These are phyloP conservation scores for Syritta pipiens DNA, from an alignment of 2,888 invertebrate species.

Conservation along the genomic window DNA sequence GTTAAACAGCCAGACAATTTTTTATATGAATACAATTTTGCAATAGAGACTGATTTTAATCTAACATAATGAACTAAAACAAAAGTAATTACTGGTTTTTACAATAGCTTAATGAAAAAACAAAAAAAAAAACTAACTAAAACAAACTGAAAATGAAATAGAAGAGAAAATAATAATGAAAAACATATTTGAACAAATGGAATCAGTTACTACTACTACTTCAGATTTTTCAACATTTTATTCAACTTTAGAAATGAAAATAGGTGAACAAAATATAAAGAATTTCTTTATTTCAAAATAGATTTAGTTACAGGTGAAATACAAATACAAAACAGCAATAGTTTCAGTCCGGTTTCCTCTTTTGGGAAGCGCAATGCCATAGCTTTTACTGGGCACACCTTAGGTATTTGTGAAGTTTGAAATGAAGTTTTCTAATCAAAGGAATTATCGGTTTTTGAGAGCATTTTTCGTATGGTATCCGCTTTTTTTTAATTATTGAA, in stretches of 20 bases:
- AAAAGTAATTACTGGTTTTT: slow-evolving; percentile 64
- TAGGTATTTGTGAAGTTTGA: slow-evolving; percentile 38
- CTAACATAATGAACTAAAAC: slow-evolving; percentile 60
- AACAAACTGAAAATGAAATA: slow-evolving; percentile 47
- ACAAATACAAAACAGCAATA: slow-evolving; percentile 20
- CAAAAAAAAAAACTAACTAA: slow-evolving; percentile 5
- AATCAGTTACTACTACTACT: slow-evolving; percentile 36
- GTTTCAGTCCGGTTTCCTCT: slow-evolving; percentile 61
- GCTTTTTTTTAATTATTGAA: too few species aligned
- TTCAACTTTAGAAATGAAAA: background rate
- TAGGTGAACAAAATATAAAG: background rate
- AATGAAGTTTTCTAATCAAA: slow-evolving; percentile 38
- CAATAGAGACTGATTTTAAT: slow-evolving; percentile 79
- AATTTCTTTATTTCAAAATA: slow-evolving; percentile 24
- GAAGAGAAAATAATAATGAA: slow-evolving; percentile 55
- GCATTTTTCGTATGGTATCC: background rate
- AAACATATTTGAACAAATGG: slow-evolving; percentile 25
- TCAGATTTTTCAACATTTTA: slow-evolving; percentile 1
- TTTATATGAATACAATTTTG: slow-evolving; percentile 71
- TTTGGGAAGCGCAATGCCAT: slow-evolving; percentile 59
- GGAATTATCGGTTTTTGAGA: background rate
- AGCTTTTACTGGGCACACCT: slow-evolving; percentile 53
- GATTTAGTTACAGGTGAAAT: slow-evolving; percentile 52
- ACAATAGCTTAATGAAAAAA: slow-evolving; percentile 13
- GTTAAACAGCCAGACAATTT: slow-evolving; percentile 67